Conservation (phyloP, 2,888 invertebrate species). For the Orthosia incerta region DNA sequence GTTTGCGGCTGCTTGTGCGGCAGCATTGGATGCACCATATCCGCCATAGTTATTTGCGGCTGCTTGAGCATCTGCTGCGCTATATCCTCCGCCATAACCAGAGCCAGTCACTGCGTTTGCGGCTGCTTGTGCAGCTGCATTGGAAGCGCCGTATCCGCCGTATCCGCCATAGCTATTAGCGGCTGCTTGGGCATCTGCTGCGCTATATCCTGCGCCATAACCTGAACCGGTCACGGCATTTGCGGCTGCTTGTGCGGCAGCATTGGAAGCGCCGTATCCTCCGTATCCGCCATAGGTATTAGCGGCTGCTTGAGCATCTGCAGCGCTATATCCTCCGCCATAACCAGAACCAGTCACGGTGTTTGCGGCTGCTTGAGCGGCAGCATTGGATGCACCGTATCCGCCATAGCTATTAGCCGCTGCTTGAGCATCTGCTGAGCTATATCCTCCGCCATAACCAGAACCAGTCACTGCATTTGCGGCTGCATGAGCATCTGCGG, state of each 20-base stretch:
- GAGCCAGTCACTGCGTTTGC: neutral
- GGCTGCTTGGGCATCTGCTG: slow-evolving; percentile 24
- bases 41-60: slow-evolving; percentile 19
- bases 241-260: slow-evolving; percentile 25
- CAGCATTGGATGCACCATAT: slow-evolving; percentile 5
- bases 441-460: neutral
- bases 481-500: slow-evolving; percentile 11
- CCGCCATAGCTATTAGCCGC: slow-evolving; percentile 11
- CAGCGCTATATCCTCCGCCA: slow-evolving; percentile 30
- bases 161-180: slow-evolving; percentile 22
- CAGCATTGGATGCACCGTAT: slow-evolving; percentile 25
- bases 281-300: slow-evolving; percentile 1
- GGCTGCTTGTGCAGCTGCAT: slow-evolving; percentile 5
- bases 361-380: slow-evolving; percentile 20
- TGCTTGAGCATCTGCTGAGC: slow-evolving; percentile 16
- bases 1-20: slow-evolving; percentile 37
- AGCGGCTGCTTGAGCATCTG: slow-evolving; percentile 29
- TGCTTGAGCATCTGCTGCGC: slow-evolving; percentile 42
- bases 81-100: slow-evolving; percentile 45
- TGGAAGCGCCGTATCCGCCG: neutral
- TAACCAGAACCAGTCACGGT: neutral
- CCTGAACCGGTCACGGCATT: slow-evolving; percentile 20
- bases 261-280: slow-evolving; percentile 7
- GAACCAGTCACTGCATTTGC: slow-evolving; percentile 8
- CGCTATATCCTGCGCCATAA: slow-evolving; percentile 43